phyloP scores from a whole-genome alignment of 1,140 invertebrate species.

The Bombus terrestris region DNA sequence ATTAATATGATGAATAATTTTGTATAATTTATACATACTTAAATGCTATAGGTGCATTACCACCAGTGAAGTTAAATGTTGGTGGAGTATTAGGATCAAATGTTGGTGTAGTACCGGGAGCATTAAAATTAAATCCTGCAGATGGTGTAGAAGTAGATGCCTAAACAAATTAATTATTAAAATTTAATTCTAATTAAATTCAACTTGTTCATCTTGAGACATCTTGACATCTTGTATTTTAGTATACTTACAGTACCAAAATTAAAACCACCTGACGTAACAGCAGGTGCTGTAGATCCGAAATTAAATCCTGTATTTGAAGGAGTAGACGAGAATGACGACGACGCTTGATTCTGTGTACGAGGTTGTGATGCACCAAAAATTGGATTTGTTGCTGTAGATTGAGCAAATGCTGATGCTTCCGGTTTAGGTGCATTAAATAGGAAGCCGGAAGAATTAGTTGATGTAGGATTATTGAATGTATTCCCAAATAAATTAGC shows the following conservation, averaged over 20 bases:
- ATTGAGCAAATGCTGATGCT: constrained; percentile 70
- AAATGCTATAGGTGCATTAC: constrained; percentile 74
- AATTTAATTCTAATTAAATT: background rate
- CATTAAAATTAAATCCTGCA: constrained; percentile 76
- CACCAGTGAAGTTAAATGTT: constrained; percentile 80
- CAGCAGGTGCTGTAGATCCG: constrained; percentile 59
- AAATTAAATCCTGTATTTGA: constrained; percentile 72
- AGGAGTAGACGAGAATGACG: constrained; percentile 61
- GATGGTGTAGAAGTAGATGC: constrained; percentile 64
- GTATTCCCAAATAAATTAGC: constrained; percentile 58
- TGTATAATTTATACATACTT: constrained; percentile 71
- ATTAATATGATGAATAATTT: background rate
- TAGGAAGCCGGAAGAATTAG: constrained; percentile 60
- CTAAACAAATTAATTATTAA: constrained; percentile 25
- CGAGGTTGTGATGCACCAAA: constrained; percentile 70
- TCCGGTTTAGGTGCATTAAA: constrained; percentile 75
- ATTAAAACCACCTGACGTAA: constrained; percentile 70
- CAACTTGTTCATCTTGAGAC: background rate
- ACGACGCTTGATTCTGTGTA: constrained; percentile 52
- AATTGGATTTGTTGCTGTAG: constrained; percentile 59
- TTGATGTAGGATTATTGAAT: constrained; percentile 53
- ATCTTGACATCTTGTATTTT: background rate
- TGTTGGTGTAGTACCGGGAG: constrained; percentile 61
- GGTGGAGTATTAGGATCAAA: constrained; percentile 79
- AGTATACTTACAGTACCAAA: constrained; percentile 69